phyloP scores from a whole-genome alignment of 2,113 vertebrate genomes.

The Anas platyrhynchos region DNA sequence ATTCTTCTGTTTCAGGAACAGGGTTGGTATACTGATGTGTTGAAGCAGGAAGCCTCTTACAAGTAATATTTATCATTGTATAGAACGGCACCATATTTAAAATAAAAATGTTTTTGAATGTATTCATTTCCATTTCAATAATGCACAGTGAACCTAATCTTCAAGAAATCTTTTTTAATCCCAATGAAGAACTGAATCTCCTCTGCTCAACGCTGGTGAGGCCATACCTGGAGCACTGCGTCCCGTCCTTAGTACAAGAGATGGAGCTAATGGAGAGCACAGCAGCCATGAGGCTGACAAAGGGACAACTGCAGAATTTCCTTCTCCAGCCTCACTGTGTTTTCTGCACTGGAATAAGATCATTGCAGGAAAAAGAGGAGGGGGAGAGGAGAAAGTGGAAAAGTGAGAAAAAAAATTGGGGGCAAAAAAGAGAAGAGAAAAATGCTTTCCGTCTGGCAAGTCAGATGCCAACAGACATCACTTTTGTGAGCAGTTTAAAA shows the following conservation, averaged over 20 bases:
- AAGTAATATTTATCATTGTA: background rate
- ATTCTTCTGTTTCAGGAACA: background rate
- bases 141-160: background rate
- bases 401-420: fast-evolving
- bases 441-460: background rate
- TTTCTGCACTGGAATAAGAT: background rate
- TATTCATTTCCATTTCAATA: background rate
- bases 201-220: background rate
- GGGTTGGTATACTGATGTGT: background rate
- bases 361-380: too few species aligned
- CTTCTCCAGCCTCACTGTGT: background rate
- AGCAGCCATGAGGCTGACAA: fast-evolving
- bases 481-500: background rate
- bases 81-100: background rate
- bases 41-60: background rate
- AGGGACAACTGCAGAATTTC: background rate
- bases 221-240: background rate
- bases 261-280: background rate
- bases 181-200: background rate
- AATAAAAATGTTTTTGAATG: background rate
- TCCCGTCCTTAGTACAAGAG: background rate
- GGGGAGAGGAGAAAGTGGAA: too few species aligned
- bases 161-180: background rate
- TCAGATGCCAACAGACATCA: background rate
- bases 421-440: background rate